Conservation (phyloP, 2,888 invertebrate genomes). For the Phorcus lineatus region DNA sequence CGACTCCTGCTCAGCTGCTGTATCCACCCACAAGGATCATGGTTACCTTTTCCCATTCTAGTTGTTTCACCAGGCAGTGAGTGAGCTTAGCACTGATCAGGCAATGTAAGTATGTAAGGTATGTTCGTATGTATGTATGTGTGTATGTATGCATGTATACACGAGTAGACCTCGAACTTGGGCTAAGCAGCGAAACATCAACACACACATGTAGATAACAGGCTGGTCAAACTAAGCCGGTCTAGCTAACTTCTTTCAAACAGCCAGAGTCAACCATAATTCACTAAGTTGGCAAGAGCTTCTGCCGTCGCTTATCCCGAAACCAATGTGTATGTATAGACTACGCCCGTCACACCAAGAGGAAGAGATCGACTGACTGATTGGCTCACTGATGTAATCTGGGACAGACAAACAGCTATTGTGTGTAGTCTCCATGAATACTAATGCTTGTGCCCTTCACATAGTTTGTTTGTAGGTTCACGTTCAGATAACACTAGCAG, state of each 20-base stretch:
- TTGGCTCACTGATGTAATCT: background rate
- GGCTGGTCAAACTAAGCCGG: constrained; percentile 12
- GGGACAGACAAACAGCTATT: background rate
- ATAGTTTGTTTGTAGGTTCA: background rate
- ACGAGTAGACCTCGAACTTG: background rate
- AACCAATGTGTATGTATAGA: too few relatives aligned
- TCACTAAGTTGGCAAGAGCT: too few relatives aligned
- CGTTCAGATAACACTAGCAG: constrained; percentile 74
- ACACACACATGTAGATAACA: background rate
- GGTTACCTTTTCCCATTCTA: background rate
- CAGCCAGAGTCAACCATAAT: too few relatives aligned
- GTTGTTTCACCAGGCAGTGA: background rate
- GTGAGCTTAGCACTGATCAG: background rate
- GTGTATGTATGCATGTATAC: background rate
- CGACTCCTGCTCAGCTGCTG: too few relatives aligned
- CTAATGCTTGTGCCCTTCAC: constrained; percentile 18
- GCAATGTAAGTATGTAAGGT: constrained; percentile 1
- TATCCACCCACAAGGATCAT: too few relatives aligned
- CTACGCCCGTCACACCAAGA: too few relatives aligned
- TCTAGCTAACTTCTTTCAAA: background rate
- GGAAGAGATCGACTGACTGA: too few relatives aligned
- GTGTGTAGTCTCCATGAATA: constrained; percentile 7
- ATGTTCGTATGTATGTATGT: background rate
- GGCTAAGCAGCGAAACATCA: background rate
- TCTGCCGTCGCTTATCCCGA: too few relatives aligned